phyloP scores from a whole-genome alignment of 2,888 invertebrate genomes.

The Cactoblastis cactorum region DNA sequence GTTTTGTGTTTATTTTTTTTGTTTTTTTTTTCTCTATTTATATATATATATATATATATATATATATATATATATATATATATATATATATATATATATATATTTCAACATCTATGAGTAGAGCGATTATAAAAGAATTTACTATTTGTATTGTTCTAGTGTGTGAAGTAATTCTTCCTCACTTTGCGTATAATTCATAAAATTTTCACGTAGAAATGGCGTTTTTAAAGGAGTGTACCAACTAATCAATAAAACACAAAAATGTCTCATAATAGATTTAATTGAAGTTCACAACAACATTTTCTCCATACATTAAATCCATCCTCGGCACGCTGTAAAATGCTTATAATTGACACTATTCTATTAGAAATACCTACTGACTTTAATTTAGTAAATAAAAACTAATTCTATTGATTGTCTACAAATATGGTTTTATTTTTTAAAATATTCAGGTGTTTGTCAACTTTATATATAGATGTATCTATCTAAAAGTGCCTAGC shows the following conservation, averaged over 20 bases:
- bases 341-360: conserved; percentile 46
- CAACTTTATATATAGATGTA: not conserved
- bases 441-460: not conserved
- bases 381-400: conserved; percentile 4
- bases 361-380: conserved; percentile 23
- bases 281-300: conserved; percentile 49
- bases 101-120: no score
- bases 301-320: conserved; percentile 36
- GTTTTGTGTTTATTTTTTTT: no score
- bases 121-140: no score
- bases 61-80: no score
- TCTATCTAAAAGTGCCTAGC: not conserved
- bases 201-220: no score
- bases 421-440: conserved; percentile 5
- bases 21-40: no score
- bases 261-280: conserved; percentile 31
- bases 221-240: no score
- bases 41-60: no score
- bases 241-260: conserved; percentile 10
- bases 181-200: no score
- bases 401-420: conserved; percentile 3
- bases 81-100: no score
- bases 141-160: no score
- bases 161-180: no score
- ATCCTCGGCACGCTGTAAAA: conserved; percentile 19